Percentiles rank a stretch among this genome's conserved stretches.
Conservation (phyloP, 2,797 vertebrate species). For the Sebastiscus tertius region DNA sequence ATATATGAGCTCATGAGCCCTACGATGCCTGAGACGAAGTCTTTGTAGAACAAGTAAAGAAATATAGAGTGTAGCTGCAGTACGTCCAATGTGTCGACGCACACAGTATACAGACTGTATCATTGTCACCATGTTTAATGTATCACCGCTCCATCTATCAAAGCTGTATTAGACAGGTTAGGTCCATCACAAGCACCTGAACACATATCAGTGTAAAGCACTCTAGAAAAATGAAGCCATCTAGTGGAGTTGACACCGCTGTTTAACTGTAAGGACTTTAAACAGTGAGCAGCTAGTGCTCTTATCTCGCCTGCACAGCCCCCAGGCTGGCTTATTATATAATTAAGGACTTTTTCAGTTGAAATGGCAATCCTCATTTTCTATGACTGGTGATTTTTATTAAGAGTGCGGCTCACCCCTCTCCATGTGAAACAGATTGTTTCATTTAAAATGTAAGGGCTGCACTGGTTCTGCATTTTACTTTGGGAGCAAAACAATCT, state of each 20-base stretch:
- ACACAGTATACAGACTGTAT: conserved; percentile 16
- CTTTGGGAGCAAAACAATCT: conserved; percentile 71
- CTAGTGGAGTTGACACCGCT: conserved; percentile 63
- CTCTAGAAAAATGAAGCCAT: conserved; percentile 61
- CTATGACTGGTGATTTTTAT: conserved; percentile 77
- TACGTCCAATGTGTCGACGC: conserved; percentile 4
- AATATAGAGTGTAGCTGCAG: conserved; percentile 21
- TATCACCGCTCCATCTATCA: conserved; percentile 45
- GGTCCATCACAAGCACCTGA: conserved; percentile 43
- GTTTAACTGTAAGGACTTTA: conserved; percentile 69
- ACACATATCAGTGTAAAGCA: conserved; percentile 46
- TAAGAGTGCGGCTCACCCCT: conserved; percentile 51
- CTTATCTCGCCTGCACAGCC: conserved; percentile 79
- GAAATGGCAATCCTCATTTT: conserved; percentile 81
- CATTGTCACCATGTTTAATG: conserved; percentile 43
- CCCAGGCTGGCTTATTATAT: conserved; percentile 76
- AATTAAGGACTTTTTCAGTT: conserved; percentile 77
- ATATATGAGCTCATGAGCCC: conserved; percentile 52
- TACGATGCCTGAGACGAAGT: conserved; percentile 54
- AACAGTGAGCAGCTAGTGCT: conserved; percentile 62
- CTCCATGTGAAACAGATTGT: conserved; percentile 52
- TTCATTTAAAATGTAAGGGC: conserved; percentile 58
- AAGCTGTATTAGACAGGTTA: conserved; percentile 34
- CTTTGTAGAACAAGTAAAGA: conserved; percentile 39
- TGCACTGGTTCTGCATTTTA: conserved; percentile 62